Percentiles rank a stretch among this genome's conserved stretches.
phyloP scores from a whole-genome alignment of 2,797 vertebrate species.

The Poeciliopsis infans region DNA sequence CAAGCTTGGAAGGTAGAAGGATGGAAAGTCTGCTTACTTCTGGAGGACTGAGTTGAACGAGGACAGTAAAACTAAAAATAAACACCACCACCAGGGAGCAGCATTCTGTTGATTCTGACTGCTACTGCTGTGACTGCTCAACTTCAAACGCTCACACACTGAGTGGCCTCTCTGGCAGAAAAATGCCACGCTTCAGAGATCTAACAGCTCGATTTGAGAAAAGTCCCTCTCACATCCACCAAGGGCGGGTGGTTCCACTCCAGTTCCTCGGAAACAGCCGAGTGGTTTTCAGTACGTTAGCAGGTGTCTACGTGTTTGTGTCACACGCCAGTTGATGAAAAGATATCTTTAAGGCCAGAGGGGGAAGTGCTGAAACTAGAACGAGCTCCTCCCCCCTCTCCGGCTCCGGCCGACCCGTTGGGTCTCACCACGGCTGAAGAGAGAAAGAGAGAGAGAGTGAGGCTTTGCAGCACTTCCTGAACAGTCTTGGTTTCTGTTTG shows the following conservation, averaged over 20 bases:
- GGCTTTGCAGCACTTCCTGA: conserved; percentile 34
- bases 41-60: not conserved
- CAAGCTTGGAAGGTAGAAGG: not conserved
- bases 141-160: not conserved
- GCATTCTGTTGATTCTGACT: conserved; percentile 12
- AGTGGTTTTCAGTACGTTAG: conserved; percentile 56
- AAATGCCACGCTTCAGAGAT: conserved; percentile 26
- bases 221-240: conserved; percentile 43
- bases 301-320: conserved; percentile 22
- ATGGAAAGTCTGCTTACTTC: not conserved
- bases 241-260: conserved; percentile 17
- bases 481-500: conserved; percentile 44
- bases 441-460: not conserved
- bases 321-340: conserved; percentile 19
- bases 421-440: conserved; percentile 33
- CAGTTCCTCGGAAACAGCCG: conserved; percentile 61
- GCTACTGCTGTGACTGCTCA: not conserved
- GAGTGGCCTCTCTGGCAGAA: conserved; percentile 4
- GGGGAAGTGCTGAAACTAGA: conserved; percentile 60
- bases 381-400: not conserved
- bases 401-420: not conserved
- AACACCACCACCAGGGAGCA: conserved; percentile 47
- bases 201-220: conserved; percentile 20
- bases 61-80: not conserved
- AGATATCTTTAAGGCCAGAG: conserved; percentile 12